A percentile compares a stretch with the other conserved stretches of the same genome.
These are phyloP conservation scores for Pteropus rufus DNA, from an alignment of 2,797 vertebrate genomes.

Conservation along the genomic window DNA sequence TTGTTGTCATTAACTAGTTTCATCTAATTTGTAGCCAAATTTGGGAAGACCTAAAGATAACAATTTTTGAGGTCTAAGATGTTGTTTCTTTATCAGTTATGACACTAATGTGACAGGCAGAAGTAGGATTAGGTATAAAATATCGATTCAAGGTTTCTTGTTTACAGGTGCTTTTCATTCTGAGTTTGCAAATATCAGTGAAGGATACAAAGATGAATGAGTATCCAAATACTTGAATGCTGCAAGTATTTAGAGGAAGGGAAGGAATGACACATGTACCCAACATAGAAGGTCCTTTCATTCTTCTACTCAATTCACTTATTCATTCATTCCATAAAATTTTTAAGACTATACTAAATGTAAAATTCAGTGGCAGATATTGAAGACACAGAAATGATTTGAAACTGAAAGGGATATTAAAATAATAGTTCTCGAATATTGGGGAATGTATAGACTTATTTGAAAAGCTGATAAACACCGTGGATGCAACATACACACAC, in stretches of 20 bases:
- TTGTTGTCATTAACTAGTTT: background rate
- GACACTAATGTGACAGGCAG: background rate
- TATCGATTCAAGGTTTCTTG: background rate
- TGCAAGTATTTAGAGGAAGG: background rate
- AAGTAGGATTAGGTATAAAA: background rate
- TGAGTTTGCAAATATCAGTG: background rate
- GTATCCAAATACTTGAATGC: background rate
- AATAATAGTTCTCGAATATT: background rate
- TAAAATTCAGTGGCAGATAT: background rate
- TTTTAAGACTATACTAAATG: background rate
- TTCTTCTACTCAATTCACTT: background rate
- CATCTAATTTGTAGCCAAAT: background rate
- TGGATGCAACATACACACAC: background rate
- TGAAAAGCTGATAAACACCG: background rate
- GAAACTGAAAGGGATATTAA: background rate
- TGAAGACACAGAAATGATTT: background rate
- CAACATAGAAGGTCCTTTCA: background rate
- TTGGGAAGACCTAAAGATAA: background rate
- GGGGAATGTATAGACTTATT: background rate
- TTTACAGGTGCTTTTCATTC: background rate
- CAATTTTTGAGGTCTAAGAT: background rate
- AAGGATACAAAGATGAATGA: background rate
- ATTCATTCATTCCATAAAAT: background rate
- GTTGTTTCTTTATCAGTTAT: background rate
- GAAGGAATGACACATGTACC: background rate